These are phyloP conservation scores for Beris morrisii DNA, from an alignment of 2,888 invertebrate species.

Conservation along the genomic window DNA sequence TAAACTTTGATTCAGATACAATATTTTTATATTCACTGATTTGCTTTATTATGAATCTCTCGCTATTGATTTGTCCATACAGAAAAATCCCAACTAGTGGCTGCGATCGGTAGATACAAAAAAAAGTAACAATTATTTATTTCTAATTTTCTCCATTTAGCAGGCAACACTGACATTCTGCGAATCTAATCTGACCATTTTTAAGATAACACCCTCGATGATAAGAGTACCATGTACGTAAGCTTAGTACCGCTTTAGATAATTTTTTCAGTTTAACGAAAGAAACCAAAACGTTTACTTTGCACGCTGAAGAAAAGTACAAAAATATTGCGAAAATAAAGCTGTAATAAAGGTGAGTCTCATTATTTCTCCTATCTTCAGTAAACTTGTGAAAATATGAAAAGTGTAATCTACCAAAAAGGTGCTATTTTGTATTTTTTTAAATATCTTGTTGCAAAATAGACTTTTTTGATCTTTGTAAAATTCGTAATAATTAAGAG, in stretches of 20 bases:
- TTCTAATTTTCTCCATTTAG: not conserved
- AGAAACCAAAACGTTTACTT: slow-evolving; percentile 23
- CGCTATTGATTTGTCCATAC: no score
- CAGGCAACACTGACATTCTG: slow-evolving; percentile 12
- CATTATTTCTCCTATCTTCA: not conserved
- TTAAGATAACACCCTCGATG: slow-evolving; percentile 11
- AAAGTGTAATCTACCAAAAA: no score
- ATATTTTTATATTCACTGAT: no score
- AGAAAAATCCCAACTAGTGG: no score
- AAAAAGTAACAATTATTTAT: no score
- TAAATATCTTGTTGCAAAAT: no score
- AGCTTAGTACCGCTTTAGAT: slow-evolving; percentile 6
- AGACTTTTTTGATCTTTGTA: no score
- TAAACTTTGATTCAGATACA: no score
- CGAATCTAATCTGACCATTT: slow-evolving; percentile 18
- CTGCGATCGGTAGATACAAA: no score
- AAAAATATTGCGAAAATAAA: not conserved
- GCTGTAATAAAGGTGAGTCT: slow-evolving; percentile 9
- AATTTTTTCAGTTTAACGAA: slow-evolving; percentile 13
- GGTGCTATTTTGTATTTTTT: no score
- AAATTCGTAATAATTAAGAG: no score
- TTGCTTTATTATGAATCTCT: no score
- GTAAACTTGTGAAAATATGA: not conserved
- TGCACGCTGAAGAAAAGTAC: not conserved
- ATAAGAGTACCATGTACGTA: slow-evolving; percentile 21